Evolutionary conservation across 2,113 vertebrate genomes (phyloP).

Genomic region (Dinomys branickii): DNA sequence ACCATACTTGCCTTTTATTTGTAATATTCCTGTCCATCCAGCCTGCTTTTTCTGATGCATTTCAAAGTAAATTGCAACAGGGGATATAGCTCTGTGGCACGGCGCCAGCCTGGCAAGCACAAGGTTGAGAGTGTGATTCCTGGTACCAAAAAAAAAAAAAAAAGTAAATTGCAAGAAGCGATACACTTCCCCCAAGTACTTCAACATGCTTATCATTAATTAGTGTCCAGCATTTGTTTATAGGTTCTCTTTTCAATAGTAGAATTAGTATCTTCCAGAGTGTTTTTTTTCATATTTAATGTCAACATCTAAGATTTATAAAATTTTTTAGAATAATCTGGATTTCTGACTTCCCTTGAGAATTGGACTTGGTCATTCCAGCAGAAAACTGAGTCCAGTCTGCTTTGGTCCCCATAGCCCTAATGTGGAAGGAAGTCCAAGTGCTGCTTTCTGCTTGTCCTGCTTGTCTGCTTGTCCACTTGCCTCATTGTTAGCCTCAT

Average conservation of each 20-base stretch:
- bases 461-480: too few relatives aligned
- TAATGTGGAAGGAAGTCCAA: background rate
- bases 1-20: background rate
- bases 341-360: conserved; percentile 23
- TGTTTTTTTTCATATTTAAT: background rate
- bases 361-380: background rate
- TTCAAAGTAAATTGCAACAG: background rate
- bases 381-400: background rate
- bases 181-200: background rate
- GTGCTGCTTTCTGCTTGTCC: background rate
- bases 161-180: background rate
- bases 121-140: too few relatives aligned
- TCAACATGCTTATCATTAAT: background rate
- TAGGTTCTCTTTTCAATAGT: background rate
- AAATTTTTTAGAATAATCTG: background rate
- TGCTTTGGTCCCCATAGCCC: background rate
- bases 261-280: background rate
- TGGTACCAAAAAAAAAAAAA: too few relatives aligned
- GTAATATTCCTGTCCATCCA: accelerated
- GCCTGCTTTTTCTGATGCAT: background rate
- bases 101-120: too few relatives aligned
- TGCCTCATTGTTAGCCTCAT: background rate
- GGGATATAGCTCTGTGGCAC: too few relatives aligned
- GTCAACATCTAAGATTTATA: background rate
- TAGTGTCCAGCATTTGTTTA: background rate